Base-by-base conservation (phyloP, 2,888 invertebrate species). In the Blastobasis adustella region DNA sequence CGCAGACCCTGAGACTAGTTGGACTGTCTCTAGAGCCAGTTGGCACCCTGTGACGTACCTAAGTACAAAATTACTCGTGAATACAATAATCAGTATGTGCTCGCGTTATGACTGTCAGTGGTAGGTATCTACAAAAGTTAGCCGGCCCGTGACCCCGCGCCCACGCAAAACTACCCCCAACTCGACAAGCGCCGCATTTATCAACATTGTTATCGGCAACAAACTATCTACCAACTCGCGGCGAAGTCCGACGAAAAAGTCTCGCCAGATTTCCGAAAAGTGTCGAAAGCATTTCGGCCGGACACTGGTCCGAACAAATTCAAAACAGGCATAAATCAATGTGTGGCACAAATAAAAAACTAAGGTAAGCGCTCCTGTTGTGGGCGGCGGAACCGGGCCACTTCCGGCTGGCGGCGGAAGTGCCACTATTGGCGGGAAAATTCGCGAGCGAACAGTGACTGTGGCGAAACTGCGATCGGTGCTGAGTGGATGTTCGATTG, bases 341-440 rank as follows among this genome's bases (percentile, higher is more conserved):
- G 75, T 58, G 65, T 59, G 56, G 67, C 67, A 85, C 83, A 87
- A 87, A 86, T 85, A 88, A 87, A 88, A 83, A 86, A 87, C 79
- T 72, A 83, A 87, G 87, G 87, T 88, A 86, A 86, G 87, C 86
- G 84, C 78, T 82, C 82, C 85, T 82, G 85, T 81, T 83, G 86
- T 82, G 76, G 81, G 71, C 76, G 76, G 77, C 71, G 60, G 66
- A 71, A 71, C 69, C 78, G 72, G 79, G 71, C 73, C 78, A 76
- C 75, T 79, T 84, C 86, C 86, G 82, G 70, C 62, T 71, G 58
- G 61, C 63, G 65, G 70, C 82, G 85, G 84, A 84, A 73, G 69
- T 65, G 66, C 69, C 73, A 79, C 82, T 76, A 84, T 87, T 82
- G 86, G 78, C 82, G 83, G 81, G 73, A 82, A 84, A 80, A 82